These are phyloP conservation scores for Meteorus sp. DNA, from an alignment of 1,140 invertebrate species.

Conservation along the genomic window DNA sequence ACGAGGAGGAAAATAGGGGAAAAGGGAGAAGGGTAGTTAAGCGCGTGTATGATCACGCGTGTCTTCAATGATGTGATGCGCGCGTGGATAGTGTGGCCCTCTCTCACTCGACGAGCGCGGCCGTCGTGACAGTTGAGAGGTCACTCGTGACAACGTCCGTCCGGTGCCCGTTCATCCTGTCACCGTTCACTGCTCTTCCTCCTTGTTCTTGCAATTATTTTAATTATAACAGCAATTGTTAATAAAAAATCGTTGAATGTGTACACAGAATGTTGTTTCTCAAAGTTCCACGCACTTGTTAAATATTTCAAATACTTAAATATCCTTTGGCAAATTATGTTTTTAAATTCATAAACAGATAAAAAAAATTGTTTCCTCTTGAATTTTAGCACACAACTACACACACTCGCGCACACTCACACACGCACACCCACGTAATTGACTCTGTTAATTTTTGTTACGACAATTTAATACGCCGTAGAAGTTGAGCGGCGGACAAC, in stretches of 20 bases:
- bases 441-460: too few species aligned
- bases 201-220: not conserved
- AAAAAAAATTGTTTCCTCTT: too few species aligned
- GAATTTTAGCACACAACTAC: too few species aligned
- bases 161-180: conserved; percentile 34
- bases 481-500: conserved; percentile 2
- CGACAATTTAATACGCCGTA: too few species aligned
- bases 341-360: too few species aligned
- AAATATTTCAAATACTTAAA: too few species aligned
- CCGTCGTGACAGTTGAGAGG: conserved; percentile 16
- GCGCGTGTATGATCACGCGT: conserved; percentile 14
- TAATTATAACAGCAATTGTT: not conserved
- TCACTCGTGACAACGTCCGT: conserved; percentile 26
- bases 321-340: too few species aligned
- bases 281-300: too few species aligned
- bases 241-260: too few species aligned
- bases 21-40: not conserved
- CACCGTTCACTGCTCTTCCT: conserved; percentile 8
- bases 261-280: not conserved
- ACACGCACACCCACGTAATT: too few species aligned
- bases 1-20: not conserved
- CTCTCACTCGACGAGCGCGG: conserved; percentile 23
- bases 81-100: not conserved
- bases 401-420: too few species aligned
- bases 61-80: not conserved